Percentiles rank a stretch among this genome's conserved stretches.
These are phyloP conservation scores for Chymomyza fuscimana DNA, from an alignment of 2,888 invertebrate genomes.

Conservation along the genomic window DNA sequence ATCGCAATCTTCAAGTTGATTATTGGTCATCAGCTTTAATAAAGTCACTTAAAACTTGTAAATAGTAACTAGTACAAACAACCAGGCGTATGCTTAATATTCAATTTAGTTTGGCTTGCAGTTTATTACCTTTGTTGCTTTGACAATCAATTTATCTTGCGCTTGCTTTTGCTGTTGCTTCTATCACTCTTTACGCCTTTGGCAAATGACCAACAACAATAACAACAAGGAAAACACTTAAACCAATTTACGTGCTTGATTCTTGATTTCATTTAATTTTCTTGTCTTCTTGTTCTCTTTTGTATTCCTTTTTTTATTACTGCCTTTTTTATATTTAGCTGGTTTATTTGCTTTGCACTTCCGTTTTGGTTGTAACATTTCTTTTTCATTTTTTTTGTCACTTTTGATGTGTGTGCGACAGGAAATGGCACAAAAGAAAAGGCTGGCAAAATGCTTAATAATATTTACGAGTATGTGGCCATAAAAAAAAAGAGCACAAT, in stretches of 20 bases:
- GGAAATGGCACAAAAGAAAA: slow-evolving; percentile 2
- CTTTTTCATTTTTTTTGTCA: slow-evolving; percentile 14
- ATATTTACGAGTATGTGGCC: slow-evolving; percentile 1
- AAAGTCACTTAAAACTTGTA: no score
- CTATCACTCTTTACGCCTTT: neutral
- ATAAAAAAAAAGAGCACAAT: neutral
- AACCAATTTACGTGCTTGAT: slow-evolving; percentile 7
- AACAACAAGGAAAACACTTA: neutral
- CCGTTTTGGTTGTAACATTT: slow-evolving; percentile 43
- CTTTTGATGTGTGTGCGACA: slow-evolving; percentile 1
- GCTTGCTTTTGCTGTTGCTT: no score
- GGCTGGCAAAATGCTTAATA: slow-evolving; percentile 4
- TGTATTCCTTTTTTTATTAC: neutral
- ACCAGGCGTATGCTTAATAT: no score
- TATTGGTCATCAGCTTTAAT: no score
- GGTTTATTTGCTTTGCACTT: neutral
- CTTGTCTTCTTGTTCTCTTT: neutral
- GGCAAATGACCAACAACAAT: neutral
- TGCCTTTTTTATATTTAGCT: neutral
- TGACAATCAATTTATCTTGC: no score
- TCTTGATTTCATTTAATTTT: neutral
- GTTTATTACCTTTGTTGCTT: no score
- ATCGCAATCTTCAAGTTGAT: no score
- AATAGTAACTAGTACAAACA: no score
- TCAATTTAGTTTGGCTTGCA: no score